A percentile compares a stretch with the other conserved stretches of the same genome.
These are phyloP conservation scores for Microplitis deprimator DNA, from an alignment of 2,888 invertebrate genomes.

Conservation along the genomic window DNA sequence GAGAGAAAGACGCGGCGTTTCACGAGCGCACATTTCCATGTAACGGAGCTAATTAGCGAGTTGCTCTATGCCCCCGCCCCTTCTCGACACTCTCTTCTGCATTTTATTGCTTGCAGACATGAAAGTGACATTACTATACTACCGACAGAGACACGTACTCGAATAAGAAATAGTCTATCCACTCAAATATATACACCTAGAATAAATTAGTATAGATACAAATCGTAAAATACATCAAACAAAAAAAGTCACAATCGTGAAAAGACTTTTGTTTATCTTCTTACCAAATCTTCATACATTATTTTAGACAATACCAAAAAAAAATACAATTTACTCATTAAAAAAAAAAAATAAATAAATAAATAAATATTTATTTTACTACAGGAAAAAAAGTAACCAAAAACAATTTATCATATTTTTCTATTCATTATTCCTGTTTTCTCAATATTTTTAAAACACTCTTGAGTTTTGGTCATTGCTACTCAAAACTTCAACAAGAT, in stretches of 20 bases:
- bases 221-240: slow-evolving; percentile 19
- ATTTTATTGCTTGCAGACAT: slow-evolving; percentile 50
- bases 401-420: neutral
- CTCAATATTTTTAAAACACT: neutral
- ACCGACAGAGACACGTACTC: slow-evolving; percentile 45
- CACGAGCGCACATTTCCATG: slow-evolving; percentile 49
- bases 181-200: slow-evolving; percentile 20
- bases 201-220: slow-evolving; percentile 6
- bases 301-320: neutral
- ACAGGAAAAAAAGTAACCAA: too few species aligned
- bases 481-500: neutral
- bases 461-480: neutral
- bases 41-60: slow-evolving; percentile 54
- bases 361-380: too few species aligned
- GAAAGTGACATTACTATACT: slow-evolving; percentile 46
- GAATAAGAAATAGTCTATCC: neutral
- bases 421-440: neutral
- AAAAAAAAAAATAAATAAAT: too few species aligned
- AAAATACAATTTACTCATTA: too few species aligned
- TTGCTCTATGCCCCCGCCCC: slow-evolving; percentile 33
- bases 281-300: neutral
- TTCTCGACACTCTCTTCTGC: slow-evolving; percentile 29
- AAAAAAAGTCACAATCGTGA: neutral
- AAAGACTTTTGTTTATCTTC: neutral
- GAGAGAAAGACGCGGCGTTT: slow-evolving; percentile 45